phyloP scores from a whole-genome alignment of 1,140 invertebrate species.

The Harpegnathos saltator region DNA sequence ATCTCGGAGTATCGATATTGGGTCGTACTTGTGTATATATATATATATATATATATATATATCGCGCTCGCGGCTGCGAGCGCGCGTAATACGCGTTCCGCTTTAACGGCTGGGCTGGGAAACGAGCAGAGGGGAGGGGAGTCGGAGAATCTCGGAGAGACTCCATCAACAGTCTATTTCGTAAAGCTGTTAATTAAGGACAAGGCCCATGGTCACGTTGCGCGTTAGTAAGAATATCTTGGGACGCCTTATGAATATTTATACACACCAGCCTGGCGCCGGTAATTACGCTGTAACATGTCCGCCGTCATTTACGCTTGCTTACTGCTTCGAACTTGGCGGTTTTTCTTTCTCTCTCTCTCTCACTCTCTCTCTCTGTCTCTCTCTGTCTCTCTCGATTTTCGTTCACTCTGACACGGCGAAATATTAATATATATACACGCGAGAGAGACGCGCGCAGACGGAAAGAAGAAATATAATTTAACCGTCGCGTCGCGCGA shows the following conservation, averaged over 20 bases:
- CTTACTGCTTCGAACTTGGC: not conserved
- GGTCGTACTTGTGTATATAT: too few relatives aligned
- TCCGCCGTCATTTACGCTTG: slow-evolving; percentile 53
- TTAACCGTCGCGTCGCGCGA: not conserved
- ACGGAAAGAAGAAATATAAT: not conserved
- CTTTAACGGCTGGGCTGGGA: not conserved
- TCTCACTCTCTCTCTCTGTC: too few relatives aligned
- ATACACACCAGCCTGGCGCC: slow-evolving; percentile 43
- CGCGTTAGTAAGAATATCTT: slow-evolving; percentile 68
- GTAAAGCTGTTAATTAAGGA: slow-evolving; percentile 70
- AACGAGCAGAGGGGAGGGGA: not conserved
- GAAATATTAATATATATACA: too few relatives aligned
- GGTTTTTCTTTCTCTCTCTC: too few relatives aligned
- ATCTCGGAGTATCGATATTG: not conserved
- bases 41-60: too few relatives aligned
- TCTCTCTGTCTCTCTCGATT: too few relatives aligned
- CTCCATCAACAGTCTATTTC: slow-evolving; percentile 64
- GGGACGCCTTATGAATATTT: slow-evolving; percentile 72
- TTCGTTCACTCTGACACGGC: not conserved
- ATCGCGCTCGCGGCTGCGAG: too few relatives aligned
- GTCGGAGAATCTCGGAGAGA: slow-evolving; percentile 46
- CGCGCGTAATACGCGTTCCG: not conserved
- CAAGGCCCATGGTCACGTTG: slow-evolving; percentile 63
- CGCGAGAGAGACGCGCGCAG: too few relatives aligned
- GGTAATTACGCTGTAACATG: slow-evolving; percentile 64